A percentile compares a stretch with the other conserved stretches of the same genome.
Evolutionary conservation across 2,888 invertebrate species (phyloP).

Genomic region (Xylota segnis): DNA sequence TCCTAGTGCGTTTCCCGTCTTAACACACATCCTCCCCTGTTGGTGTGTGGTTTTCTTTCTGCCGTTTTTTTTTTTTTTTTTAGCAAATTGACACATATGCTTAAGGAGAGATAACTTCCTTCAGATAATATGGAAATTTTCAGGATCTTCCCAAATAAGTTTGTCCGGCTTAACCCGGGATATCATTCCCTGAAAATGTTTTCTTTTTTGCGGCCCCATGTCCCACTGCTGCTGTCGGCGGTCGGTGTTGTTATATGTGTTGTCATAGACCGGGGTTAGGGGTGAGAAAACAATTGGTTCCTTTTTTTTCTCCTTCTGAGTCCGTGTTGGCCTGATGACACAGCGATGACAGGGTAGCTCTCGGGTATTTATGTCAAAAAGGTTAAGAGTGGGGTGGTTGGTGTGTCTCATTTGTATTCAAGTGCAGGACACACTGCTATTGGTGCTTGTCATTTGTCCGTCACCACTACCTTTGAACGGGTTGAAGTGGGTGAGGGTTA

Average conservation of each 20-base stretch:
- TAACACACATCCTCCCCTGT: slow-evolving; percentile 69
- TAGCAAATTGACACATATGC: slow-evolving; percentile 75
- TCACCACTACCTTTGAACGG: slow-evolving; percentile 12
- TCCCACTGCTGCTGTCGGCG: slow-evolving; percentile 16
- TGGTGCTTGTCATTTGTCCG: slow-evolving; percentile 60
- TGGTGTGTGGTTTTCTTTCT: slow-evolving; percentile 66
- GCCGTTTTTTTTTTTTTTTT: slow-evolving; percentile 61
- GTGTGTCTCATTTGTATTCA: slow-evolving; percentile 71
- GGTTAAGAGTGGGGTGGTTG: slow-evolving; percentile 60
- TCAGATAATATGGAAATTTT: slow-evolving; percentile 83
- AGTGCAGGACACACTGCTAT: slow-evolving; percentile 66
- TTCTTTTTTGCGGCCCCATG: slow-evolving; percentile 37
- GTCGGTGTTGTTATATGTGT: slow-evolving; percentile 48
- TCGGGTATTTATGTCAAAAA: slow-evolving; percentile 59
- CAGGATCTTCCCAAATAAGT: slow-evolving; percentile 79
- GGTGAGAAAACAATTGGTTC: slow-evolving; percentile 73
- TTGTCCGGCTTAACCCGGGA: slow-evolving; percentile 72
- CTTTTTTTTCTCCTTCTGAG: slow-evolving; percentile 28
- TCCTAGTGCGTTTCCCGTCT: slow-evolving; percentile 59
- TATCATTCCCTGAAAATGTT: slow-evolving; percentile 58
- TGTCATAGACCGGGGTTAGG: slow-evolving; percentile 63
- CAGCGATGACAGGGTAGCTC: slow-evolving; percentile 68
- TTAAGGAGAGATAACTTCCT: slow-evolving; percentile 79
- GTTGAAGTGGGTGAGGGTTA: slow-evolving; percentile 35
- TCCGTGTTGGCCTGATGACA: slow-evolving; percentile 56